Conservation (phyloP, 1,140 invertebrate genomes). For the Dolichoris vasculosae region DNA sequence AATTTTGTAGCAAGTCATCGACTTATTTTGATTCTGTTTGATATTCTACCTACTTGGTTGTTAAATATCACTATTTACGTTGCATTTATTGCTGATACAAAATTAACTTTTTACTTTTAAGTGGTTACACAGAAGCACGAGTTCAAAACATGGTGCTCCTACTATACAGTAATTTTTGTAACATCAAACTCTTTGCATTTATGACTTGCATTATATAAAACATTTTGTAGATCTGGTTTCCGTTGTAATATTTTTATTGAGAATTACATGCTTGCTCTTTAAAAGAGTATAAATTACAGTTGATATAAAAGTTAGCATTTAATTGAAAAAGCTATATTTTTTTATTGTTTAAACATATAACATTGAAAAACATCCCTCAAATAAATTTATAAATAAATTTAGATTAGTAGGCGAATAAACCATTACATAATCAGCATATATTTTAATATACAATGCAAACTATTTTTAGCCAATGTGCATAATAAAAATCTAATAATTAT, state of each 20-base stretch:
- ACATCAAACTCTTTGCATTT: neutral
- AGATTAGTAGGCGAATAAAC: neutral
- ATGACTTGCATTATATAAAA: constrained; percentile 16
- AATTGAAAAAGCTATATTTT: neutral
- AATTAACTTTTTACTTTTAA: neutral
- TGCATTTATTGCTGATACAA: neutral
- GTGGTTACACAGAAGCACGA: neutral
- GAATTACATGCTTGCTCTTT: neutral
- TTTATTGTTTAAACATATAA: neutral
- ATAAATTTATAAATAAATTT: neutral
- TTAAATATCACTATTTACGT: neutral
- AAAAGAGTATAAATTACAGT: neutral
- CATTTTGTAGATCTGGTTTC: neutral
- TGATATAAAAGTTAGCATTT: neutral
- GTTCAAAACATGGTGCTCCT: neutral
- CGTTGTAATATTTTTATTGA: neutral
- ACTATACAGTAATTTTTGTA: neutral
- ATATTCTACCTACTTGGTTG: neutral
- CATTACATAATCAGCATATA: too few relatives aligned
- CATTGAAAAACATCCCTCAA: neutral
- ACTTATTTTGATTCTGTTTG: neutral
- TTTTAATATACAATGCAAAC: too few relatives aligned
- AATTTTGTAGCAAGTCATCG: neutral
- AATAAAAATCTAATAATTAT: neutral
- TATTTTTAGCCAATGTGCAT: too few relatives aligned